Evolutionary conservation across 2,888 invertebrate species (phyloP), one percentile per base, ranked within the genome.

Genomic region (Dasypolia templi): DNA sequence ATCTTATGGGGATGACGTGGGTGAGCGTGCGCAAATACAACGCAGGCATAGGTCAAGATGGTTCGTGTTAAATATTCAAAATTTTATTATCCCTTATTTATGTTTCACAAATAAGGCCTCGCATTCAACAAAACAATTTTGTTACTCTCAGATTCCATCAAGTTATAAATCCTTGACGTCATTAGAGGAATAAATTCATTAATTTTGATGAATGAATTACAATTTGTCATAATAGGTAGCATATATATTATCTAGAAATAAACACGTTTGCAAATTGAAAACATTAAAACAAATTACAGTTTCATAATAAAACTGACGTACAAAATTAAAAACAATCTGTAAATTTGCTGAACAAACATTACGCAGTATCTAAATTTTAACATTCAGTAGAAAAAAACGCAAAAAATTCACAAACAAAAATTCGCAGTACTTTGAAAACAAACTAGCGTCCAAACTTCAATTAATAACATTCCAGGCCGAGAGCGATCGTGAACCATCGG

Each of bases 401-500:
- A 2, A 17, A 62, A 51, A 51, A 53, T 55, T 51, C 7, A 71
- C 49, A 71, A 70, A 59, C 22, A 68, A 79, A 72, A 65, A 65
- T 68, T 55, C 53, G 65, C 35, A 55, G 63, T 65, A 51, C 19
- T 65, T 80, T 51, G 19, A 77, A 76, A 80, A 55, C 51, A 65
- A 71, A 77, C 68, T 65, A 73, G 39, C 44, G 32, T 75, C 49
- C 17, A 67, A 79, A 61, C 51, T 35, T 65, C 64, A 82, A 84
- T 83, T 75, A 79, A 68, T 72, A 80, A 72, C 29, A 76, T 76
- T 72, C 49, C 46, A 49, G 29, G 12, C 51, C 42, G 63, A 75
- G 35, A 53, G 29, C 58, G 65, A 58, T 84, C 84, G 86, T 73
- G 71, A 66, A 72, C 44, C 59, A 53, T 84, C 83, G 86, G 76